These are phyloP conservation scores for Iselma pallidipennis DNA, from an alignment of 2,888 invertebrate genomes.

Conservation along the genomic window DNA sequence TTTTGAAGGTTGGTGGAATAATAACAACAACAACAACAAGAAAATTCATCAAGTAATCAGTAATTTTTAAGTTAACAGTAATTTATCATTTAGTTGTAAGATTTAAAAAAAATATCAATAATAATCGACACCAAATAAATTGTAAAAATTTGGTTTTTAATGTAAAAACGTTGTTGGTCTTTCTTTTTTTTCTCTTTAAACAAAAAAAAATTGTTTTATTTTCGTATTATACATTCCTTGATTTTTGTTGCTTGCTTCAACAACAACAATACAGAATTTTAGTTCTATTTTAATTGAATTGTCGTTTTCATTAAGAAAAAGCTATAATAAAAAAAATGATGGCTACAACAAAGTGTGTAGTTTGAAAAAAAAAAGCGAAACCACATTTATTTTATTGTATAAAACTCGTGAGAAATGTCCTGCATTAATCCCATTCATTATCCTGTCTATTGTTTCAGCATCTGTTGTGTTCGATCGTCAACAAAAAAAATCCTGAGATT, in stretches of 20 bases:
- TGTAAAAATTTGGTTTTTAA: constrained; percentile 22
- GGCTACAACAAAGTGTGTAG: neutral
- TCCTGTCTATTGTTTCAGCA: neutral
- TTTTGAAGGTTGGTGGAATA: constrained; percentile 8
- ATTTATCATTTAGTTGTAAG: constrained; percentile 33
- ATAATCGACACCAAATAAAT: constrained; percentile 34
- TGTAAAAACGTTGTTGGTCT: constrained; percentile 9
- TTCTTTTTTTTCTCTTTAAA: constrained; percentile 17
- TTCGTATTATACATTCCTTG: constrained; percentile 30
- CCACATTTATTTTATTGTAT: neutral
- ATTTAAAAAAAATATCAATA: constrained; percentile 11
- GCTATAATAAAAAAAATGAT: neutral
- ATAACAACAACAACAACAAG: constrained; percentile 4
- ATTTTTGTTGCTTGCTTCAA: neutral
- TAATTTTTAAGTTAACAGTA: constrained; percentile 23
- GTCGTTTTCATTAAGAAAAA: neutral
- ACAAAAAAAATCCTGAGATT: no score
- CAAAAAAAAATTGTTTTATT: no score
- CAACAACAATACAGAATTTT: neutral
- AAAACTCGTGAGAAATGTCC: neutral
- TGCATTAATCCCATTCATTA: neutral
- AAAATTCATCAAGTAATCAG: constrained; percentile 3
- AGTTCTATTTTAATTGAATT: neutral
- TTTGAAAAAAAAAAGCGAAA: neutral
- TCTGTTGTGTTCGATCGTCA: neutral